Percentiles rank a stretch among this genome's conserved stretches.
phyloP scores from a whole-genome alignment of 2,113 vertebrate species.

The Xiphophorus hellerii region DNA sequence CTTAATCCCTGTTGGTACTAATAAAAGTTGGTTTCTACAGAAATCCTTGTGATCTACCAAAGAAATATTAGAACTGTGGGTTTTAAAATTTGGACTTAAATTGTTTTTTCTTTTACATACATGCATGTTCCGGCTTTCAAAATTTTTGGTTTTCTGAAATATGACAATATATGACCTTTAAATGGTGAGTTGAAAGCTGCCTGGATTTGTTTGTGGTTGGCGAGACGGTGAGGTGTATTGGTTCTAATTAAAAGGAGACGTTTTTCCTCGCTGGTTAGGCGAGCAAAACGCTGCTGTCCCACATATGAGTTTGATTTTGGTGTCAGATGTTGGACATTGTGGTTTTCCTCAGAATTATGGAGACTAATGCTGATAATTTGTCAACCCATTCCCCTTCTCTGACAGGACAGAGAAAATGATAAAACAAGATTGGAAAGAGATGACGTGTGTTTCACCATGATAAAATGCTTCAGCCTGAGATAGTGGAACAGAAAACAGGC shows the following conservation, averaged over 20 bases:
- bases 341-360: conserved; percentile 35
- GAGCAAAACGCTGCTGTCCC: not conserved
- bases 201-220: conserved; percentile 19
- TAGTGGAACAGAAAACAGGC: conserved; percentile 47
- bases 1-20: not conserved
- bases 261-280: conserved; percentile 9
- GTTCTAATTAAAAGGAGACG: conserved; percentile 40
- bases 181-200: conserved; percentile 25
- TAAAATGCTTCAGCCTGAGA: conserved; percentile 66
- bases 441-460: conserved; percentile 48
- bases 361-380: conserved; percentile 60
- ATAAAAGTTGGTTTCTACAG: not conserved
- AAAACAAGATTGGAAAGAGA: conserved; percentile 52
- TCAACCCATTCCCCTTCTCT: conserved; percentile 42
- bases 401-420: conserved; percentile 20
- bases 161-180: not conserved
- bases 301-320: conserved; percentile 53
- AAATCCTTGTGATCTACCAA: not conserved
- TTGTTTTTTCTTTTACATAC: not conserved
- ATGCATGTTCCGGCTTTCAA: not conserved
- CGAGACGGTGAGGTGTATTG: not conserved
- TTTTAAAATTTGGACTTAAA: not conserved
- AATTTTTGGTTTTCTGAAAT: not conserved
- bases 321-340: conserved; percentile 47
- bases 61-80: not conserved